Evolutionary conservation across 2,797 vertebrate genomes (phyloP), one percentile per base, ranked within the genome.

Genomic region (Gymnoscopelus microlampas): DNA sequence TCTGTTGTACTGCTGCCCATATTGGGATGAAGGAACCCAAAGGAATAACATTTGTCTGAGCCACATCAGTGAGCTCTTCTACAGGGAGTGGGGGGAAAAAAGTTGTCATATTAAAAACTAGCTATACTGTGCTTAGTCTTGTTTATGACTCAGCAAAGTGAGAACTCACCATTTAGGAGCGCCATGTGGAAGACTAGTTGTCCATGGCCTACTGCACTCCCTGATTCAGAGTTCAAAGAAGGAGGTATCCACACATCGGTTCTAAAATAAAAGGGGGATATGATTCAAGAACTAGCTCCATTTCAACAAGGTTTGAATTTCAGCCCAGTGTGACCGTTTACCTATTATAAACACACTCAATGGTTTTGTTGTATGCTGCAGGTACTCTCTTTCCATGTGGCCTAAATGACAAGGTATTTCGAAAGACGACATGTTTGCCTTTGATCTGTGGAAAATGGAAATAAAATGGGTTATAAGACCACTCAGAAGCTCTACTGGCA

Each of bases 1-100:
- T 84, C 66, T 94, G 92, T 14, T 80, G 73, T 44, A 95, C 93
- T 15, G 90, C 91, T 0, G 95, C 95, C 89, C 95, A 93, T 57
- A 97, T 81, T 1, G 63, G 89, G 49, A 96, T 86, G 39, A 87
- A 60, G 0, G 94, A 90, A 0, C 95, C 87, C 0, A 94, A 70
- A 0, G 81, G 76, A 60, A 96, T 84, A 19, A 89, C 11, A 2
- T 86, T 92, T 0, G 76, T 83, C 63, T 83, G 65, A 5, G 90
- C 84, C 0, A 67, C 9, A 0, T 70, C 73, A 0, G 81, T 83
- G 15, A 94, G 58, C 2, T 94, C 73, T 49, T 81, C 96, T 97
- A 76, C 1, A 56, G n/a, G 2, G 2, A 2, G 12, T n/a, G 3
- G 14, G 4, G 15, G 3, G 12, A 3, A 3, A 50, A 26, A 3